Evolutionary conservation across 2,888 invertebrate species (phyloP).

Genomic region (Orthosia incerta): DNA sequence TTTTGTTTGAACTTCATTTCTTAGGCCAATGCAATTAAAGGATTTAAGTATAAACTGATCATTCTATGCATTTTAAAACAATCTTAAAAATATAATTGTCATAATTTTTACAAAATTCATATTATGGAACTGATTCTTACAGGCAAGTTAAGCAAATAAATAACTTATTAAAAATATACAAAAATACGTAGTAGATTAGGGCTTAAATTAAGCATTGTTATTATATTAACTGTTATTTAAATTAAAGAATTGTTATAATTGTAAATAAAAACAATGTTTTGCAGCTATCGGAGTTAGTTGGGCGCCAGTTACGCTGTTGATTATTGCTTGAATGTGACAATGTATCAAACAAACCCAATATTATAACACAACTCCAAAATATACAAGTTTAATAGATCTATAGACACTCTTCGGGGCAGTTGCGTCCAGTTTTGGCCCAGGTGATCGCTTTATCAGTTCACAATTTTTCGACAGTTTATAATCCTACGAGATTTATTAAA

Average conservation of each 20-base stretch:
- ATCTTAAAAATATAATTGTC: background rate
- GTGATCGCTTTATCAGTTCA: background rate
- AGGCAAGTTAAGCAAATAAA: conserved; percentile 66
- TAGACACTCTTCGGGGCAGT: background rate
- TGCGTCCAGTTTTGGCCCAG: background rate
- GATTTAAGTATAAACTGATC: too few species aligned
- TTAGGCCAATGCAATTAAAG: conserved; percentile 51
- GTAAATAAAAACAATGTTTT: conserved; percentile 8
- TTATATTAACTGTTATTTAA: conserved; percentile 42
- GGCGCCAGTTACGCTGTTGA: background rate
- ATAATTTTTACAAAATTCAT: background rate
- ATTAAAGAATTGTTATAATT: conserved; percentile 22
- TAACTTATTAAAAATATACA: conserved; percentile 65
- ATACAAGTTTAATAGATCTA: background rate
- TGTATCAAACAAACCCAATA: background rate
- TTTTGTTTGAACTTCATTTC: conserved; percentile 54
- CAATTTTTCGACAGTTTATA: background rate
- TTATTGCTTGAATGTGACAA: background rate
- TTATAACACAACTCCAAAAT: conserved; percentile 3
- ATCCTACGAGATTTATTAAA: background rate
- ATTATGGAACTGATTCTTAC: conserved; percentile 28
- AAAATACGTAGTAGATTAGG: conserved; percentile 57
- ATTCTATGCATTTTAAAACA: too few species aligned
- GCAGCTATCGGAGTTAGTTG: background rate
- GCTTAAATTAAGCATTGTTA: conserved; percentile 55